These are phyloP conservation scores for Xenentodon cancila DNA, from an alignment of 2,797 vertebrate species.

Conservation along the genomic window DNA sequence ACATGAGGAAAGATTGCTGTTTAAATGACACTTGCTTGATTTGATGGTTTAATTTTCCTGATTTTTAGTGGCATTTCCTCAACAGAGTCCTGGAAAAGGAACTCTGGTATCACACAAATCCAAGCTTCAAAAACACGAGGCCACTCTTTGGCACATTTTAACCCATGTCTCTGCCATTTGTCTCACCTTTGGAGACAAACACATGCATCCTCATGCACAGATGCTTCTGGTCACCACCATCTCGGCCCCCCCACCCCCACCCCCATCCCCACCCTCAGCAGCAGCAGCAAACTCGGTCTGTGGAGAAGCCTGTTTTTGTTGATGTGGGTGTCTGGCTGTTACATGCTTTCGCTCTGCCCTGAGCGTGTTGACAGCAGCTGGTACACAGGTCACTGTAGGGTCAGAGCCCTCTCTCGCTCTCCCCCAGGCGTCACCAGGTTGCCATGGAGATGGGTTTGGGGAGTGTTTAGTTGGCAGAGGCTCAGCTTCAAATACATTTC, in stretches of 20 bases:
- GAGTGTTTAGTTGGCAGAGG: conserved; percentile 6
- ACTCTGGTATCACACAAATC: too few relatives aligned
- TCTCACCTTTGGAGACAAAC: neutral
- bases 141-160: neutral
- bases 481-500: neutral
- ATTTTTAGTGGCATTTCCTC: too few relatives aligned
- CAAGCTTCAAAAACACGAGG: neutral
- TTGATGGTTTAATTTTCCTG: too few relatives aligned
- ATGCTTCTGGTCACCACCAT: neutral
- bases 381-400: conserved; percentile 25
- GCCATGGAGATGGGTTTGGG: conserved; percentile 34
- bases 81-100: too few relatives aligned
- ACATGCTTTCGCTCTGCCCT: conserved; percentile 17
- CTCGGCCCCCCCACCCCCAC: too few relatives aligned
- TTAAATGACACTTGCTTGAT: too few relatives aligned
- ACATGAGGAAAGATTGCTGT: too few relatives aligned
- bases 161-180: neutral
- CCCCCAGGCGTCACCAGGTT: conserved; percentile 23
- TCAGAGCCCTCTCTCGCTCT: conserved; percentile 2
- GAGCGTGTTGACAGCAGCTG: conserved; percentile 40
- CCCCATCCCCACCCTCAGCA: neutral
- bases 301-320: conserved; percentile 2
- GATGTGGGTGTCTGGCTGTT: conserved; percentile 7
- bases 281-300: neutral
- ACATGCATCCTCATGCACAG: neutral